phyloP scores from a whole-genome alignment of 2,797 vertebrate species.

The Sebastes trivittatus region DNA sequence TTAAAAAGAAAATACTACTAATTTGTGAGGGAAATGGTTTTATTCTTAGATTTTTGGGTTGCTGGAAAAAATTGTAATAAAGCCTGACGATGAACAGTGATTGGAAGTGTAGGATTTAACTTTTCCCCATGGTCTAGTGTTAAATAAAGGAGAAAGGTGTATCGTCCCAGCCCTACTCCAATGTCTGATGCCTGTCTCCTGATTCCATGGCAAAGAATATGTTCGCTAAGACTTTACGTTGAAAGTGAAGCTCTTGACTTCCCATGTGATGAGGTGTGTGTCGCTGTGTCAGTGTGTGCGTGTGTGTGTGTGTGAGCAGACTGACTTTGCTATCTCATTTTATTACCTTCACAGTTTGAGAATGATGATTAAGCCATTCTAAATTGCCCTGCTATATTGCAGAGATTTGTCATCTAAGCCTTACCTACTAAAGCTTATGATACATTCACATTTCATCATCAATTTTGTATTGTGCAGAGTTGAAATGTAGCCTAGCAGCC shows the following conservation, averaged over 20 bases:
- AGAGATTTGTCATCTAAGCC: slow-evolving; percentile 3
- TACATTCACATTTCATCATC: slow-evolving; percentile 21
- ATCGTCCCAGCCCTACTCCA: too few relatives aligned
- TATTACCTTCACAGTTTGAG: background rate
- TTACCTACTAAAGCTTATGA: background rate
- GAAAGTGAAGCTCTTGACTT: background rate
- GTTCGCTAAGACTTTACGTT: background rate
- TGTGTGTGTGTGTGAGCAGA: too few relatives aligned
- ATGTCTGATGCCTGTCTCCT: background rate
- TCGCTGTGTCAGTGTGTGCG: too few relatives aligned
- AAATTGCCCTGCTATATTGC: background rate
- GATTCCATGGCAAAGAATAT: background rate
- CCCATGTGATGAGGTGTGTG: background rate
- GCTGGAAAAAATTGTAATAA: too few relatives aligned
- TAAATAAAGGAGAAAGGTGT: too few relatives aligned
- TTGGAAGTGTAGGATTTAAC: too few relatives aligned
- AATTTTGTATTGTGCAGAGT: slow-evolving; percentile 27
- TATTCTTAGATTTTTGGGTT: too few relatives aligned
- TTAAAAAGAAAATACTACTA: too few relatives aligned
- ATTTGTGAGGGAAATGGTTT: too few relatives aligned
- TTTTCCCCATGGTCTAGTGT: too few relatives aligned
- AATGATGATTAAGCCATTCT: background rate
- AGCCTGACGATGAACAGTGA: too few relatives aligned
- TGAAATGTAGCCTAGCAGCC: slow-evolving; percentile 22
- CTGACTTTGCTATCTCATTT: background rate